A percentile compares a stretch with the other conserved stretches of the same genome.
These are phyloP conservation scores for Drosophila mauritiana DNA, from an alignment of 1,140 invertebrate species.

Conservation along the genomic window DNA sequence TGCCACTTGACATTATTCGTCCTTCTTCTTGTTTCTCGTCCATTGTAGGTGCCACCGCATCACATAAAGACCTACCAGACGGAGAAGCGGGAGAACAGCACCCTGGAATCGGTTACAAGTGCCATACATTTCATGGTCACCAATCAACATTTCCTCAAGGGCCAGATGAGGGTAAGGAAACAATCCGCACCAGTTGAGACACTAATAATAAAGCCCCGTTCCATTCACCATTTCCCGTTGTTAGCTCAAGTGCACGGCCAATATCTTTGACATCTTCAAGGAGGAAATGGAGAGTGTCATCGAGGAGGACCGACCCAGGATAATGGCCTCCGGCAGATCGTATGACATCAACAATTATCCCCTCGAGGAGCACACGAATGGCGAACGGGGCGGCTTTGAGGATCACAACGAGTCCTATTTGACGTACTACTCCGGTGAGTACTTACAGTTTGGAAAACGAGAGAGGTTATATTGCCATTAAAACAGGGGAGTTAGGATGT, in stretches of 20 bases:
- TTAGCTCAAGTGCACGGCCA: constrained; percentile 82
- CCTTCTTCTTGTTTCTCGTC: not conserved
- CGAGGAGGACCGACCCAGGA: constrained; percentile 81
- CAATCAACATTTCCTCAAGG: constrained; percentile 86
- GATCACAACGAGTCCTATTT: constrained; percentile 84
- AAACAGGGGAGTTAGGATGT: not conserved
- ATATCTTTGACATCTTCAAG: constrained; percentile 82
- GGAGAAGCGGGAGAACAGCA: constrained; percentile 74
- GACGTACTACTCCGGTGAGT: constrained; percentile 76
- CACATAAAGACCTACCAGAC: constrained; percentile 81
- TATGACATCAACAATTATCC: constrained; percentile 83
- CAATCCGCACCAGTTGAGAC: constrained; percentile 1
- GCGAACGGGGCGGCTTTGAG: constrained; percentile 68
- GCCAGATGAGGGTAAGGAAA: constrained; percentile 85
- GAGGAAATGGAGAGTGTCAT: constrained; percentile 82
- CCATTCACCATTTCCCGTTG: constrained; percentile 8
- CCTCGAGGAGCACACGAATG: constrained; percentile 67
- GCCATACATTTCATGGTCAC: constrained; percentile 86
- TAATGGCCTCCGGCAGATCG: constrained; percentile 82
- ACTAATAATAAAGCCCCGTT: constrained; percentile 19
- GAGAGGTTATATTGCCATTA: not conserved
- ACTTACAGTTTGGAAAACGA: not conserved
- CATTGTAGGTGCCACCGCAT: constrained; percentile 74
- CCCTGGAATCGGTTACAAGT: constrained; percentile 80
- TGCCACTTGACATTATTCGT: constrained; percentile 63